A percentile compares a stretch with the other conserved stretches of the same genome.
Evolutionary conservation across 2,113 vertebrate species (phyloP).

Genomic region (Hymenochirus boettgeri): DNA sequence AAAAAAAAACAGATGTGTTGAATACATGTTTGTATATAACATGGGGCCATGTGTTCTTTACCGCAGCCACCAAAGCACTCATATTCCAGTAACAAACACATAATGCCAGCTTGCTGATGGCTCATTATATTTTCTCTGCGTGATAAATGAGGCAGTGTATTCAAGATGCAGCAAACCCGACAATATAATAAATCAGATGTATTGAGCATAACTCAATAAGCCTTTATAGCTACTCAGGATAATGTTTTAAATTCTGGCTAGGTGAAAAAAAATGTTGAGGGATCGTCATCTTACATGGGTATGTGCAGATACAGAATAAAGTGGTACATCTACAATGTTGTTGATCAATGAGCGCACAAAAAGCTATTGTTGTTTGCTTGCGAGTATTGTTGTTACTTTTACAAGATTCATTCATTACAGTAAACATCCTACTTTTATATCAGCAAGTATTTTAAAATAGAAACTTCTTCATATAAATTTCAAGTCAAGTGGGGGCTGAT

Average conservation of each 20-base stretch:
- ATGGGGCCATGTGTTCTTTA: background rate
- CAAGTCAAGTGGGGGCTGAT: no score
- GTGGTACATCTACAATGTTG: background rate
- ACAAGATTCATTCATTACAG: background rate
- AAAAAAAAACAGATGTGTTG: no score
- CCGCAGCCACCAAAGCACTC: background rate
- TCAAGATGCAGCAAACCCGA: slow-evolving; percentile 6
- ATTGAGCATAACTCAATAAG: background rate
- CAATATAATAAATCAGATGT: slow-evolving; percentile 1
- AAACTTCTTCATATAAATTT: no score
- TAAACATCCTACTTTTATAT: no score
- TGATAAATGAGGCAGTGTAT: slow-evolving; percentile 17
- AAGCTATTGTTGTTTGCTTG: background rate
- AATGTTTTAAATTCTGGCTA: no score
- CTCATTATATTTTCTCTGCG: slow-evolving; percentile 6
- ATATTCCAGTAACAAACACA: background rate
- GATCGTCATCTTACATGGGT: background rate
- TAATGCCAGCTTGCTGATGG: background rate
- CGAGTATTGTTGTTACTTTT: background rate
- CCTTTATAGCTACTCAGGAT: background rate
- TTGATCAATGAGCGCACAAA: background rate
- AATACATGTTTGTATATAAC: no score
- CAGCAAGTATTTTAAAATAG: no score
- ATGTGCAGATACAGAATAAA: background rate
- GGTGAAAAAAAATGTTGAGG: no score